Evolutionary conservation across 2,797 vertebrate species (phyloP).

Genomic region (Meda fulgida): DNA sequence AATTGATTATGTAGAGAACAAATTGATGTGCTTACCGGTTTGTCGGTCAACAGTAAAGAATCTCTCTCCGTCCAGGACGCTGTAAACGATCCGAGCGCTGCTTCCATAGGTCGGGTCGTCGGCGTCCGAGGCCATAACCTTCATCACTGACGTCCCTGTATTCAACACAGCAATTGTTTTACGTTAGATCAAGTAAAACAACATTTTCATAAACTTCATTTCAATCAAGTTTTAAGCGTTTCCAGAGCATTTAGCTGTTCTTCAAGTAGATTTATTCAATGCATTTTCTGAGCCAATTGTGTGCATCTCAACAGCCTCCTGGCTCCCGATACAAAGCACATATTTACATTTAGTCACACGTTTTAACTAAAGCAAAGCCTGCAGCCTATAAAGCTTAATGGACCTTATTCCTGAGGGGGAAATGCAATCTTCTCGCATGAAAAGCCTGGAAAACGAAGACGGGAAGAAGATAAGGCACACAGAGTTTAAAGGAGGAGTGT

Average conservation of each 20-base stretch:
- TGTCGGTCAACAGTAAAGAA: conserved; percentile 93
- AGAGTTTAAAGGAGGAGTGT: background rate
- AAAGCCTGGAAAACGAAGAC: conserved; percentile 36
- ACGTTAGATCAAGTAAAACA: background rate
- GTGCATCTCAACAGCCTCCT: conserved; percentile 57
- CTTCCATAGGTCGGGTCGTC: conserved; percentile 96
- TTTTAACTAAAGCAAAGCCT: conserved; percentile 70
- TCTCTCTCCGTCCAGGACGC: conserved; percentile 91
- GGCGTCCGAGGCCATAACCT: conserved; percentile 93
- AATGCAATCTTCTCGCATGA: conserved; percentile 48
- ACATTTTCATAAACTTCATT: background rate
- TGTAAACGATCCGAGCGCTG: conserved; percentile 95
- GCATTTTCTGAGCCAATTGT: conserved; percentile 58
- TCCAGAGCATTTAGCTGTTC: conserved; percentile 32
- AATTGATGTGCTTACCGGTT: conserved; percentile 80
- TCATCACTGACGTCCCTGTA: conserved; percentile 96
- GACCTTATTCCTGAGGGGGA: conserved; percentile 52
- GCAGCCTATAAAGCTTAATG: conserved; percentile 66
- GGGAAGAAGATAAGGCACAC: conserved; percentile 9
- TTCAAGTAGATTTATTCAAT: conserved; percentile 50
- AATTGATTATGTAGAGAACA: background rate
- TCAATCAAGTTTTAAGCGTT: background rate
- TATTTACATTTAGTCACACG: conserved; percentile 69
- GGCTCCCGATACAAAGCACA: conserved; percentile 57
- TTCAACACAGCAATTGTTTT: background rate